Percentiles rank a stretch among this genome's conserved stretches.
Conservation (phyloP, 2,888 invertebrate genomes). For the Meloe dianella region DNA sequence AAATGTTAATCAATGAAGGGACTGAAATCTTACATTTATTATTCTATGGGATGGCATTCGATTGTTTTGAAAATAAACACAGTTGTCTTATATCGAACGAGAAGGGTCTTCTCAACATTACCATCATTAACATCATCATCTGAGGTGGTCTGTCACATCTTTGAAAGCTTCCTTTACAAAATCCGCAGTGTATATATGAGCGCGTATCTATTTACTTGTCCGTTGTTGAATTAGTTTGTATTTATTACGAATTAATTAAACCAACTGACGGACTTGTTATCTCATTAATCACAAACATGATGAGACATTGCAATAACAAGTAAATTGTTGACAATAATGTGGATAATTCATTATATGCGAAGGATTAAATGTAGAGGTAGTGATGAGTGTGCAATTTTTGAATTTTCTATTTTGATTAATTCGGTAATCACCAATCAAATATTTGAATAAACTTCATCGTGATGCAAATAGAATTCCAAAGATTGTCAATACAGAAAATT, state of each 20-base stretch:
- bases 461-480: not conserved
- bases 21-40: constrained; percentile 20
- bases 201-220: too few relatives aligned
- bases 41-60: constrained; percentile 15
- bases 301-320: too few relatives aligned
- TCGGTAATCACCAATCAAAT: too few relatives aligned
- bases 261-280: not conserved
- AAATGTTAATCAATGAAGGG: not conserved
- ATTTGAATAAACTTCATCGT: not conserved
- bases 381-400: too few relatives aligned
- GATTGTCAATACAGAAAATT: not conserved
- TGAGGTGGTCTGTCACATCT: not conserved
- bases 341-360: not conserved
- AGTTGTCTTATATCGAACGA: constrained; percentile 21
- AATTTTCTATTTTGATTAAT: too few relatives aligned
- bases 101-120: not conserved
- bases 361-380: too few relatives aligned
- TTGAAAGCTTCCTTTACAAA: not conserved
- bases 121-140: not conserved
- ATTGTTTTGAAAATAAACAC: constrained; percentile 33
- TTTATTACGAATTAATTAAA: not conserved
- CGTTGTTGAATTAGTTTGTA: not conserved
- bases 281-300: not conserved
- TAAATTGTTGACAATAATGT: too few relatives aligned
- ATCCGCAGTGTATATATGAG: too few relatives aligned